Percentiles rank a stretch among this genome's conserved stretches.
These are phyloP conservation scores for Balanococcus diminutus DNA, from an alignment of 2,888 invertebrate genomes.

Conservation along the genomic window DNA sequence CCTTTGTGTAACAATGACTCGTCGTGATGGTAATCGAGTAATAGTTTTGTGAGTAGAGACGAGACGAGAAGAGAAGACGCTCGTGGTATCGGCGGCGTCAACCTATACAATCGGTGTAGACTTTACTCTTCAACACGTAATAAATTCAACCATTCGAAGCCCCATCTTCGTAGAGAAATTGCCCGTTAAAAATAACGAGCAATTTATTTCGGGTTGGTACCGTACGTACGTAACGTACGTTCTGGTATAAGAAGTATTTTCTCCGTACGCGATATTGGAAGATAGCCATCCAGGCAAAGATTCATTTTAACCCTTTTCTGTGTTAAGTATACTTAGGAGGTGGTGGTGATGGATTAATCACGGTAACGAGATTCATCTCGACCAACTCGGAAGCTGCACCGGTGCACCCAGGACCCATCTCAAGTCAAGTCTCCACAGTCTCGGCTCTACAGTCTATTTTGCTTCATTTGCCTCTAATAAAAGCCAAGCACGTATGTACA, in stretches of 20 bases:
- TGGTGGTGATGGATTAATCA: background rate
- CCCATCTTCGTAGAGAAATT: background rate
- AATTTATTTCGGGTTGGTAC: background rate
- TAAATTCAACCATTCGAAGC: background rate
- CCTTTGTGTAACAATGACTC: background rate
- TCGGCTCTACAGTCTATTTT: background rate
- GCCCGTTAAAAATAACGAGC: background rate
- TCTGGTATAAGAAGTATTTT: background rate
- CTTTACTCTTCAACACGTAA: background rate
- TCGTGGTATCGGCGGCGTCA: background rate
- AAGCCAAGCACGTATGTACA: constrained; percentile 11
- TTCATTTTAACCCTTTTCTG: background rate
- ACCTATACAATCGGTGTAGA: background rate
- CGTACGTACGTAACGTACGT: too few species aligned
- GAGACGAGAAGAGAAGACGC: too few species aligned
- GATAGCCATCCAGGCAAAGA: background rate
- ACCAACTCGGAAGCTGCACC: background rate
- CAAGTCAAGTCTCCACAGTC: background rate
- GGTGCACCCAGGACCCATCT: background rate
- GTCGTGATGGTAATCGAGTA: background rate
- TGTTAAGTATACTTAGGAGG: too few species aligned
- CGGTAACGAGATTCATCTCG: background rate
- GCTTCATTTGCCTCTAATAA: background rate
- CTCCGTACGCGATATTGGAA: background rate
- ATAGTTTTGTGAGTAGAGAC: too few species aligned